phyloP scores from a whole-genome alignment of 2,113 vertebrate species.

The Lepus timidus region DNA sequence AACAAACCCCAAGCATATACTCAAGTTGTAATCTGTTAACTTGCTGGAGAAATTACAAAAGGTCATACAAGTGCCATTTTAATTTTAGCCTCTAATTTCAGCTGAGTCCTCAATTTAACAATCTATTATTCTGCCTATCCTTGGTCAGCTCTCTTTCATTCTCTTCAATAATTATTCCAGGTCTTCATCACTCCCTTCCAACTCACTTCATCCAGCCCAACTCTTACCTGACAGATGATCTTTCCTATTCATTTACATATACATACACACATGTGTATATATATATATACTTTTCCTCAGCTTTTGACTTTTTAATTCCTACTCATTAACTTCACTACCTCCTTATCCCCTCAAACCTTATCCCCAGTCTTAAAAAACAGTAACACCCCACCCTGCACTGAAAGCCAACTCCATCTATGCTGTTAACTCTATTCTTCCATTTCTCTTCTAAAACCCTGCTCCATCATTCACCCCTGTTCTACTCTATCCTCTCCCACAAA shows the following conservation, averaged over 20 bases:
- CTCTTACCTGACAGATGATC: background rate
- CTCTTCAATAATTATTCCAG: background rate
- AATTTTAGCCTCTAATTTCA: slow-evolving; percentile 1
- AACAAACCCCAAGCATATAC: slow-evolving; percentile 4
- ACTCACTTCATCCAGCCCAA: slow-evolving; percentile 27
- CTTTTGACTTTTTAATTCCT: slow-evolving; percentile 56
- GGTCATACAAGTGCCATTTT: background rate
- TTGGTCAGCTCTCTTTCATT: background rate
- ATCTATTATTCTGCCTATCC: slow-evolving; percentile 3
- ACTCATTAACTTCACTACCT: slow-evolving; percentile 15
- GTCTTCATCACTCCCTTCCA: background rate
- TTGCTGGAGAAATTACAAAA: slow-evolving; percentile 36
- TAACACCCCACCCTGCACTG: background rate
- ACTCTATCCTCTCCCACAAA: background rate
- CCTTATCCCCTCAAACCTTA: background rate
- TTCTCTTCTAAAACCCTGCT: background rate
- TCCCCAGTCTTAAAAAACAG: slow-evolving; percentile 11
- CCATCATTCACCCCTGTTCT: background rate
- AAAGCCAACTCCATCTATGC: background rate
- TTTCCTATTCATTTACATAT: slow-evolving; percentile 4
- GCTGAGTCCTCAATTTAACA: background rate
- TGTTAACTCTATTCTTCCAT: background rate
- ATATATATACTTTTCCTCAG: background rate
- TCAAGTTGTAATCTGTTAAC: slow-evolving; percentile 1
- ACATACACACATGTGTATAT: background rate